Conservation (phyloP, 2,797 vertebrate species). For the Apogon hyalosoma region DNA sequence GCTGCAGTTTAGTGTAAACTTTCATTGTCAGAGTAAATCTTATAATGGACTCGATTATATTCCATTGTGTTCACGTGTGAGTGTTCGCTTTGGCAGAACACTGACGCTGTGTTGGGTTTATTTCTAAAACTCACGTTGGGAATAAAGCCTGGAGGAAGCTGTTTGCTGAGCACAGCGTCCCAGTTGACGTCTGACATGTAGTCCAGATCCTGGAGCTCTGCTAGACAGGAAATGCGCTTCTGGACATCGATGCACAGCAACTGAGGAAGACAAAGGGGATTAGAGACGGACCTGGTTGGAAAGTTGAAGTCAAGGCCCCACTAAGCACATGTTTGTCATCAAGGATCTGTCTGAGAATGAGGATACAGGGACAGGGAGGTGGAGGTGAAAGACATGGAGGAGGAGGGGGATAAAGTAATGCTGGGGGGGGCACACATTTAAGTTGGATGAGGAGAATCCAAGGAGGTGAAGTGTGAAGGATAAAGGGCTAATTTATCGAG, state of each 20-base stretch:
- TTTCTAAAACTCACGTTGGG: constrained; percentile 87
- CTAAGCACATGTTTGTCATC: constrained; percentile 40
- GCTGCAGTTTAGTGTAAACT: not conserved
- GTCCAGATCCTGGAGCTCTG: constrained; percentile 88
- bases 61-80: constrained; percentile 7
- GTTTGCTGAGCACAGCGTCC: constrained; percentile 93
- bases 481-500: constrained; percentile 45
- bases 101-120: constrained; percentile 7
- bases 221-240: constrained; percentile 90
- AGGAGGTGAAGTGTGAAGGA: constrained; percentile 39
- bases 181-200: constrained; percentile 92
- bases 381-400: not conserved
- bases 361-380: constrained; percentile 27
- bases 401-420: not conserved
- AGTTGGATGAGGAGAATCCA: constrained; percentile 27
- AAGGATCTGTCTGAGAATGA: constrained; percentile 56
- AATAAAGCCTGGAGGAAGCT: constrained; percentile 90
- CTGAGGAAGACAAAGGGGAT: constrained; percentile 75
- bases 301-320: constrained; percentile 34
- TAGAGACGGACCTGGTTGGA: constrained; percentile 22
- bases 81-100: constrained; percentile 13
- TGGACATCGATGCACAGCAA: constrained; percentile 90
- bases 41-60: not conserved
- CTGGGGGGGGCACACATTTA: constrained; percentile 1
- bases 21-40: not conserved